These are phyloP conservation scores for Lochmaea capreae DNA, from an alignment of 2,888 invertebrate genomes.

Conservation along the genomic window DNA sequence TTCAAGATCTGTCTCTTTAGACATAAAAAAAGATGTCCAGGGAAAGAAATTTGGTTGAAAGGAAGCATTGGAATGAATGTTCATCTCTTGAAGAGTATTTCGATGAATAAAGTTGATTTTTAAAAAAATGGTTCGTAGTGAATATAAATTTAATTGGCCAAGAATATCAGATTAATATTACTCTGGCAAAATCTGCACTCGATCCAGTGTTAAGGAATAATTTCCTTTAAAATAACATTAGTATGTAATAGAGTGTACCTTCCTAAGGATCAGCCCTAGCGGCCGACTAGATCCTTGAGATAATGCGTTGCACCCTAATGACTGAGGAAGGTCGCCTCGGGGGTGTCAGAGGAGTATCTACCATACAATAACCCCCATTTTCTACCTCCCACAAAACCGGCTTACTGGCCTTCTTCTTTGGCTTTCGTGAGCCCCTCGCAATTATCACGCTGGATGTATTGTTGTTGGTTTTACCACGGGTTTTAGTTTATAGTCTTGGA, in stretches of 20 bases:
- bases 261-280: slow-evolving; percentile 58
- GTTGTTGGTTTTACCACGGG: slow-evolving; percentile 30
- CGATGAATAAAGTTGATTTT: too few species aligned
- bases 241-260: slow-evolving; percentile 63
- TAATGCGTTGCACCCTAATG: slow-evolving; percentile 64
- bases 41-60: too few species aligned
- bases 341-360: slow-evolving; percentile 38
- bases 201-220: slow-evolving; percentile 35
- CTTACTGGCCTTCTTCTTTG: slow-evolving; percentile 36
- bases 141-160: too few species aligned
- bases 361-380: slow-evolving; percentile 36
- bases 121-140: too few species aligned
- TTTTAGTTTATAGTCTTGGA: slow-evolving; percentile 17
- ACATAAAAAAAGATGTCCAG: too few species aligned
- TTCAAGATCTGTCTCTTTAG: too few species aligned
- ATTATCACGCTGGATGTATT: slow-evolving; percentile 38
- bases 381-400: slow-evolving; percentile 21
- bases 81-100: too few species aligned
- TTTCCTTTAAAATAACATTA: slow-evolving; percentile 54
- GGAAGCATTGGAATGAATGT: too few species aligned
- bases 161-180: not conserved
- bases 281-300: slow-evolving; percentile 62
- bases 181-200: not conserved
- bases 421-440: slow-evolving; percentile 33
- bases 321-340: slow-evolving; percentile 57